phyloP scores from a whole-genome alignment of 2,797 vertebrate species.

The Craterocephalus amniculus region DNA sequence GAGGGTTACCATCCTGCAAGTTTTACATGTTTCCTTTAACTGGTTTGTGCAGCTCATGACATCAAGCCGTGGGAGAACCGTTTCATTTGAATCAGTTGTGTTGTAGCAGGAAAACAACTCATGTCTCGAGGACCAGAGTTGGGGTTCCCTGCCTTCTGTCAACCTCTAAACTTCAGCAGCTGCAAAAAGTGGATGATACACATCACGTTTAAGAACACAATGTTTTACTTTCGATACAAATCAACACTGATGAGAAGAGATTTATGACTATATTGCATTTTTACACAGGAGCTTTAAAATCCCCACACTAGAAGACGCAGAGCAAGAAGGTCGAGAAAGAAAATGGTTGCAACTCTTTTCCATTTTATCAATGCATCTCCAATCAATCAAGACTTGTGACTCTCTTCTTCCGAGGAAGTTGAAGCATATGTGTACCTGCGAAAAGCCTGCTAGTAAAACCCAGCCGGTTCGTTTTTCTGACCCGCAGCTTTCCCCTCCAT shows the following conservation, averaged over 20 bases:
- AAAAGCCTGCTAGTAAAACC: constrained; percentile 31
- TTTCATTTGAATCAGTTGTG: too few species aligned
- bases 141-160: too few species aligned
- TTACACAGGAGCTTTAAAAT: not conserved
- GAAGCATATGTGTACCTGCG: not conserved
- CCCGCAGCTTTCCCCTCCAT: constrained; percentile 19
- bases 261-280: not conserved
- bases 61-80: too few species aligned
- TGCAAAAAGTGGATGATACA: not conserved
- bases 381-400: constrained; percentile 17
- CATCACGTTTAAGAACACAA: not conserved
- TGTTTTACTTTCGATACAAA: not conserved
- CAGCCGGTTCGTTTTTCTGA: constrained; percentile 38
- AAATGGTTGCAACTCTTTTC: constrained; percentile 3
- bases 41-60: too few species aligned
- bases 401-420: constrained; percentile 4
- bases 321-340: not conserved
- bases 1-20: not conserved
- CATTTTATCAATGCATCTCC: constrained; percentile 9
- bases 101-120: too few species aligned
- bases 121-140: not conserved
- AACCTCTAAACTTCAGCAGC: not conserved
- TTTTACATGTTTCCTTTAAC: not conserved
- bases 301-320: not conserved
- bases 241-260: not conserved